phyloP scores from a whole-genome alignment of 64 coral and sea anemone species.

The Porites australiensis region DNA sequence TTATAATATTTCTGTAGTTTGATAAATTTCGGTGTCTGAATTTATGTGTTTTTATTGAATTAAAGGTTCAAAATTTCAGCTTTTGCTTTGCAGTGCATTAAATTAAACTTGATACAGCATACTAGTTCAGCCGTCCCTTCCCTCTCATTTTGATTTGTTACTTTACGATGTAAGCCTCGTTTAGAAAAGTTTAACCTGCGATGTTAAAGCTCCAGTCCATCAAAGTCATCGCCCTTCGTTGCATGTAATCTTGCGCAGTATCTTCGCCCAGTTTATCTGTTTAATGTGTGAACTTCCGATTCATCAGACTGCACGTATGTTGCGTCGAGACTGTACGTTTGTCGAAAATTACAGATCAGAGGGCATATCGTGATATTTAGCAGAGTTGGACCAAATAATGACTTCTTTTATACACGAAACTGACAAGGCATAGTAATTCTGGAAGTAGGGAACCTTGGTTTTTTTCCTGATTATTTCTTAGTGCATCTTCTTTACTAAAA shows the following conservation, averaged over 20 bases:
- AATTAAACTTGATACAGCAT: background rate
- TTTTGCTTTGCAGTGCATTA: background rate
- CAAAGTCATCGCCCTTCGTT: constrained; percentile 7
- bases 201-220: too few species aligned
- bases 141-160: background rate
- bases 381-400: background rate
- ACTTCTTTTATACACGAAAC: background rate
- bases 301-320: background rate
- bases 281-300: background rate
- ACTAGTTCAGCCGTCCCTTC: background rate
- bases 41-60: background rate
- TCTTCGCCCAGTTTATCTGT: constrained; percentile 4
- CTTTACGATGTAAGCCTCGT: background rate
- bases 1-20: background rate
- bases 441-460: background rate
- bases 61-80: background rate
- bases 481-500: background rate
- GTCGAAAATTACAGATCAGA: background rate
- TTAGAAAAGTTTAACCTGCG: too few species aligned
- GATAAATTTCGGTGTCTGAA: background rate
- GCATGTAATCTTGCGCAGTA: background rate
- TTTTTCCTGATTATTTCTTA: background rate
- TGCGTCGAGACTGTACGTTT: background rate
- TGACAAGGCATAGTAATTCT: background rate
- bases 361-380: background rate